A percentile compares a stretch with the other conserved stretches of the same genome.
Conservation (phyloP, 64 coral and sea anemone genomes). For the Anthopleura sola region DNA sequence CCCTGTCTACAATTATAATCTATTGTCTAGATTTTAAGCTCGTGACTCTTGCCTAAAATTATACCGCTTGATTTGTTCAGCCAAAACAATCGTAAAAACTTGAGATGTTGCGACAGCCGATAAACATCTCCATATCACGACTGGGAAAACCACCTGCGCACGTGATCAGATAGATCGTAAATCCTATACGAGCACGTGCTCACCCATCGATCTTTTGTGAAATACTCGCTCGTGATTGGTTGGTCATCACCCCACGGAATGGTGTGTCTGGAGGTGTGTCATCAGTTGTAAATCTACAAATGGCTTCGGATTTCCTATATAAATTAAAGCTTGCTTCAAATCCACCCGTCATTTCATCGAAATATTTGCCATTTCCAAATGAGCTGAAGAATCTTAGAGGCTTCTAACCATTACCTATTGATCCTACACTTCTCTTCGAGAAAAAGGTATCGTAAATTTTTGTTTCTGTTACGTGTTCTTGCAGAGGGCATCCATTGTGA, state of each 20-base stretch:
- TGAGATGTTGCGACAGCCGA: not conserved
- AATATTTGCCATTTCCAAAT: not conserved
- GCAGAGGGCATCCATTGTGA: not conserved
- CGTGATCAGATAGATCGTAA: not conserved
- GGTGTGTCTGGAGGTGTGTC: slow-evolving; percentile 22
- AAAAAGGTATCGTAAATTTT: not conserved
- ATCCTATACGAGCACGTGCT: not conserved
- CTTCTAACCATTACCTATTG: not conserved
- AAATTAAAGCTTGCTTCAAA: not conserved
- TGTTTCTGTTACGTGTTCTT: not conserved
- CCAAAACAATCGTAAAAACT: not conserved
- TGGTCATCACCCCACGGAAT: not conserved
- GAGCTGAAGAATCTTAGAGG: not conserved
- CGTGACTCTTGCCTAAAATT: not conserved
- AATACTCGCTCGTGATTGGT: not conserved
- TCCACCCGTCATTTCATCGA: not conserved
- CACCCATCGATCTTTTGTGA: not conserved
- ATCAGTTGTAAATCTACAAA: not conserved
- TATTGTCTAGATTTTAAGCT: not conserved
- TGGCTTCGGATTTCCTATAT: not conserved
- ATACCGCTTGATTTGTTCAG: not conserved
- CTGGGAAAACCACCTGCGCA: not conserved
- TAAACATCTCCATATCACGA: not conserved
- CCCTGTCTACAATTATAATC: not conserved
- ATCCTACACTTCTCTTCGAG: not conserved